Conservation (phyloP, 1,140 invertebrate genomes). For the Ceratosolen fusciceps region DNA sequence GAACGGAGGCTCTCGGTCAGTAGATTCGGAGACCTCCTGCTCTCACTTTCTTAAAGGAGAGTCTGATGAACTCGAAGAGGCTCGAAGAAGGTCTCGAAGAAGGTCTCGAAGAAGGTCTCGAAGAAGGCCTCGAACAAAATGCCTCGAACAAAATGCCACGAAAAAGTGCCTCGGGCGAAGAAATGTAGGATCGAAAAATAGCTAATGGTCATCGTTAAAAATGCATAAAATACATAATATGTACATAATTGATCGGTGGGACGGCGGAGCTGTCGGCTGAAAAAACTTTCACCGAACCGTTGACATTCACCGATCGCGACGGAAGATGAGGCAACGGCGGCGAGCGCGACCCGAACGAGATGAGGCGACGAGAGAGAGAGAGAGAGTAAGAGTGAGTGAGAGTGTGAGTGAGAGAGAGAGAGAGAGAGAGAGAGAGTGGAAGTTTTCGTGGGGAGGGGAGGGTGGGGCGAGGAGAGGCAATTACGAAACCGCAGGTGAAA, state of each 20-base stretch:
- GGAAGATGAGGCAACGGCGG: background rate
- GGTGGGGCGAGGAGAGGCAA: too few species aligned
- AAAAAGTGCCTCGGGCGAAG: slow-evolving; percentile 28
- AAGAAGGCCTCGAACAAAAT: background rate
- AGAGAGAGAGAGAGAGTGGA: slow-evolving; percentile 6
- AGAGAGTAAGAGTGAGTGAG: slow-evolving; percentile 2
- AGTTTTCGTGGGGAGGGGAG: slow-evolving; percentile 2
- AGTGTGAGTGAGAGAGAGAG: background rate
- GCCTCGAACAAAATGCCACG: background rate
- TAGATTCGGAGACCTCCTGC: background rate
- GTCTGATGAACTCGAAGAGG: too few species aligned
- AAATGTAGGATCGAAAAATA: slow-evolving; percentile 21
- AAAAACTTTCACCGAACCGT: slow-evolving; percentile 35
- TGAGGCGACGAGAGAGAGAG: background rate
- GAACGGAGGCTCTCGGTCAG: background rate
- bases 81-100: too few species aligned
- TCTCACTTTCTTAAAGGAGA: slow-evolving; percentile 12
- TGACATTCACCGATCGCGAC: slow-evolving; percentile 4
- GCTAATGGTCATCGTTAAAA: slow-evolving; percentile 6
- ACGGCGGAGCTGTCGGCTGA: background rate
- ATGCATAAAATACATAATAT: slow-evolving; percentile 19
- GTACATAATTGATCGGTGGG: slow-evolving; percentile 3
- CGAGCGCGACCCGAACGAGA: too few species aligned
- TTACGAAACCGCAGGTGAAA: slow-evolving; percentile 33
- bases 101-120: too few species aligned